A percentile compares a stretch with the other conserved stretches of the same genome.
phyloP scores from a whole-genome alignment of 2,888 invertebrate species.

The Eledone cirrhosa region DNA sequence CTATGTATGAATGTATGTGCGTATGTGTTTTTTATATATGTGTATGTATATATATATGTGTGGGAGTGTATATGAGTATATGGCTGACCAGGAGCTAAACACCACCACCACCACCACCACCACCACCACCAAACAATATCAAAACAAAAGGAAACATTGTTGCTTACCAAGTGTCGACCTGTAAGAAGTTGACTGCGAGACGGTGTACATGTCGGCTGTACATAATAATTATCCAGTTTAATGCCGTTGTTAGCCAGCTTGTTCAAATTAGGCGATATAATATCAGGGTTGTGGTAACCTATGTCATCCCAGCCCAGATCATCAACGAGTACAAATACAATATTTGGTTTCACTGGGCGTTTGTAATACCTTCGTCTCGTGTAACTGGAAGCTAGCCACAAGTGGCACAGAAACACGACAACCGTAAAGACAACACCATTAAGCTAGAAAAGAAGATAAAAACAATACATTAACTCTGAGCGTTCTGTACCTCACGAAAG shows the following conservation, averaged over 20 bases:
- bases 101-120: too few relatives aligned
- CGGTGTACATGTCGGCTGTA: conserved; percentile 49
- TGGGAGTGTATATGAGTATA: too few relatives aligned
- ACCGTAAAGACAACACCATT: not conserved
- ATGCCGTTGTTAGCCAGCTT: conserved; percentile 43
- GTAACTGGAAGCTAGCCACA: not conserved
- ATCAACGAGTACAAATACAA: conserved; percentile 46
- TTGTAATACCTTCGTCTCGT: not conserved
- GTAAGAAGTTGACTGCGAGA: conserved; percentile 46
- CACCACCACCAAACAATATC: too few relatives aligned
- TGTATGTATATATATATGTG: too few relatives aligned
- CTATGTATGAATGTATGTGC: too few relatives aligned
- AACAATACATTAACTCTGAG: too few relatives aligned
- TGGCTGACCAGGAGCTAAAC: too few relatives aligned
- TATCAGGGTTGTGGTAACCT: conserved; percentile 47
- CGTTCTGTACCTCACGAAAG: too few relatives aligned
- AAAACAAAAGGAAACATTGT: too few relatives aligned
- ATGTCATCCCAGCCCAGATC: conserved; percentile 48
- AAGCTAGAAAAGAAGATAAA: not conserved
- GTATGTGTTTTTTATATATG: too few relatives aligned
- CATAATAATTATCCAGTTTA: conserved; percentile 48
- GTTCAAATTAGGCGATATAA: conserved; percentile 46
- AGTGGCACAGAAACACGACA: not conserved
- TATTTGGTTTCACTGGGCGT: conserved; percentile 36
- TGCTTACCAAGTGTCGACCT: conserved; percentile 43